Evolutionary conservation across 2,888 invertebrate species (phyloP), one percentile per base, ranked within the genome.

Genomic region (Meta bourneti): DNA sequence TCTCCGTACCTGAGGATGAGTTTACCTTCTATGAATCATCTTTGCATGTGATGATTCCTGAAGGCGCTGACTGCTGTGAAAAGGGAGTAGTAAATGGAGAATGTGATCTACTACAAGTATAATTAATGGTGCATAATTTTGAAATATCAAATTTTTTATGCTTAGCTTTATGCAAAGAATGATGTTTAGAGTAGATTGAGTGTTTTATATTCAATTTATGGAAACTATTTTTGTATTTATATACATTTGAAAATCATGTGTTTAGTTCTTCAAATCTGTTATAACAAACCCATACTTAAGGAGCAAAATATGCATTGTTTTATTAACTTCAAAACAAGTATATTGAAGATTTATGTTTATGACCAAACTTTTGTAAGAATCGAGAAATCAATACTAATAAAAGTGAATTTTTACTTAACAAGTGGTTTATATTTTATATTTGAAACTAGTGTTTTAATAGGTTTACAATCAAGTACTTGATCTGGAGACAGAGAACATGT

Each of bases 51-150:
- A 61, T 77, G 61, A 19, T 51, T 49, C 52, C 69, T 8, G 49
- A 72, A 20, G 52, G 20, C 48, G 4, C 6, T 20, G 69, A 4
- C 48, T 71, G 71, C 48, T 71, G 71, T 81, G 61, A 13, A 4
- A 61, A 90, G 49, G 51, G 7, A 48, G 16, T 9, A 16, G 8
- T 74, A 1, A 90, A 90, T 90, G 84, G 84, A 54, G 84, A 90
- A 49, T 77, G 54, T 70, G 52, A 78, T n/a, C 82, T 7, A 0
- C 75, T 20, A 34, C 34, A 4, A 34, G 52, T 51, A 74, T 84
- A 84, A 48, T 84, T 16, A 84, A 84, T 84, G 84, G 83, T 2
- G 74, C 74, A 54, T 84, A 75, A 61, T 61, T 61, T 61, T 61
- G 13, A 61, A 61, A 61, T 61, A 16, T 0, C 16, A 16, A 16